Percentiles rank a stretch among this genome's conserved stretches.
These are phyloP conservation scores for Asbolus verrucosus DNA, from an alignment of 1,140 invertebrate species.

Conservation along the genomic window DNA sequence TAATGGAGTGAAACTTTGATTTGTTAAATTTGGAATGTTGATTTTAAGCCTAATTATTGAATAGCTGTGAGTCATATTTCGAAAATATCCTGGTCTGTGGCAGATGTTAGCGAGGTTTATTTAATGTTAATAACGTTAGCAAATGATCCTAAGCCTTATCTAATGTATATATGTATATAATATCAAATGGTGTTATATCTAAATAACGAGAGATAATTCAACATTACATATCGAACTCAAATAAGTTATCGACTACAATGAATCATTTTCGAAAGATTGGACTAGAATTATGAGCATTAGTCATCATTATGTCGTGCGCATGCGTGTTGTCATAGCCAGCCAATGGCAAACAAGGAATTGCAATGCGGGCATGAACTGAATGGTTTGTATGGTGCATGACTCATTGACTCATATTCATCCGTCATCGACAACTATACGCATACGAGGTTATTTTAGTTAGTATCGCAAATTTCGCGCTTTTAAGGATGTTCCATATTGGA, in stretches of 20 bases:
- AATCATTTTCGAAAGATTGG: constrained; percentile 38
- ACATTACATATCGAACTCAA: constrained; percentile 12
- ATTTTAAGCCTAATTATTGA: constrained; percentile 28
- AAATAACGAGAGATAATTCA: constrained; percentile 10
- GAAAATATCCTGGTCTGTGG: constrained; percentile 27
- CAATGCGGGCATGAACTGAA: constrained; percentile 51
- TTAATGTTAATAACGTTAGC: constrained; percentile 17
- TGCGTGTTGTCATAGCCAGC: constrained; percentile 39
- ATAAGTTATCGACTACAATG: constrained; percentile 39
- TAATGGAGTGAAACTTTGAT: neutral
- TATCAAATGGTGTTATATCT: constrained; percentile 13
- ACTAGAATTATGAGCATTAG: constrained; percentile 43
- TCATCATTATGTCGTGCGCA: constrained; percentile 35
- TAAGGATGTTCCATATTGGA: constrained; percentile 37
- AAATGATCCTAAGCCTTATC: constrained; percentile 20
- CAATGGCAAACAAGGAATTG: constrained; percentile 48
- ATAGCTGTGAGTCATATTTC: constrained; percentile 31
- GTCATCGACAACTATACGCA: constrained; percentile 43
- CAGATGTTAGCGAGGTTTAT: constrained; percentile 22
- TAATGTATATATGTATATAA: constrained; percentile 28
- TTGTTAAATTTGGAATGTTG: constrained; percentile 30
- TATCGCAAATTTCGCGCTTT: constrained; percentile 27
- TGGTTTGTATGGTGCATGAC: constrained; percentile 46
- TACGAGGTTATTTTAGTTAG: constrained; percentile 43
- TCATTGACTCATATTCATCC: constrained; percentile 48